phyloP scores from a whole-genome alignment of 2,113 vertebrate species.

The Tachysurus fulvidraco region DNA sequence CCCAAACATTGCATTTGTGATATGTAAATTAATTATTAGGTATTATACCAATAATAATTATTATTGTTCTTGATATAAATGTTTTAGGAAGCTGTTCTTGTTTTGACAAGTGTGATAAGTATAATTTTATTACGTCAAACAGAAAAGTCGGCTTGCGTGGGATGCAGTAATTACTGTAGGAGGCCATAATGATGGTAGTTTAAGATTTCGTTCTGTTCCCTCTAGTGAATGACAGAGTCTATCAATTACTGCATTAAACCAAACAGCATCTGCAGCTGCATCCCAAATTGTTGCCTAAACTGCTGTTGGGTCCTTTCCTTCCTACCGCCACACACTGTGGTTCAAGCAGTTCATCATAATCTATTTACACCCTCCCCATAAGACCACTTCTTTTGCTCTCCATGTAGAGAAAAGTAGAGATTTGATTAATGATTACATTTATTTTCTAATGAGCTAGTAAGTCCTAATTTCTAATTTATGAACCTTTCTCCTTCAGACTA shows the following conservation, averaged over 20 bases:
- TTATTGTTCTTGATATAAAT: background rate
- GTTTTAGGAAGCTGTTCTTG: background rate
- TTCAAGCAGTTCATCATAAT: constrained; percentile 74
- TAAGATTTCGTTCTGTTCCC: constrained; percentile 89
- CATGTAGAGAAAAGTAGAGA: constrained; percentile 18
- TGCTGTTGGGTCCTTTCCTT: constrained; percentile 79
- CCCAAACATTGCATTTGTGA: background rate
- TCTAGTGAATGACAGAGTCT: constrained; percentile 85
- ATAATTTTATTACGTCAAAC: constrained; percentile 72
- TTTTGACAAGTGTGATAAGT: constrained; percentile 54
- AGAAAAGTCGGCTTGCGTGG: constrained; percentile 68
- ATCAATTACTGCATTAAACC: constrained; percentile 88
- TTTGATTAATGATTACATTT: constrained; percentile 33
- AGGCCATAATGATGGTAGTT: constrained; percentile 82
- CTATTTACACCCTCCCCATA: constrained; percentile 62
- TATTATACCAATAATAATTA: background rate
- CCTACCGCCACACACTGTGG: constrained; percentile 74
- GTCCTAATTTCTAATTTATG: constrained; percentile 6
- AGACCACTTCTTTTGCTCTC: constrained; percentile 53
- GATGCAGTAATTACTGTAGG: constrained; percentile 69
- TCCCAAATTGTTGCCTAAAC: constrained; percentile 83
- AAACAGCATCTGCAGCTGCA: constrained; percentile 83
- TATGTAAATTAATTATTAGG: background rate
- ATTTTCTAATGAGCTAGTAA: constrained; percentile 38
- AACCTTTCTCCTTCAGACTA: background rate